These are phyloP conservation scores for Arctopsyche grandis DNA, from an alignment of 1,140 invertebrate genomes.

Conservation along the genomic window DNA sequence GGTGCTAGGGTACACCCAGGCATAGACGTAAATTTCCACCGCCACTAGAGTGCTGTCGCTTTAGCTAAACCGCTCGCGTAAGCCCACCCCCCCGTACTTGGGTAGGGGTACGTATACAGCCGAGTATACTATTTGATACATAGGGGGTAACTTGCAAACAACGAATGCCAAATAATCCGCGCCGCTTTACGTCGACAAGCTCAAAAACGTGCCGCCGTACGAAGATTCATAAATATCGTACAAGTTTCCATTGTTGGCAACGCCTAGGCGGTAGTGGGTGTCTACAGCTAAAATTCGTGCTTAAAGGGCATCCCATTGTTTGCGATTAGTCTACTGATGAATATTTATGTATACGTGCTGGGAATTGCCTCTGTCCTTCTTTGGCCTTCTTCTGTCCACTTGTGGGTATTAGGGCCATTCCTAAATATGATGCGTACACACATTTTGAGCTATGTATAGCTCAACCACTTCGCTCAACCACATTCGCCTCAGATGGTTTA, in stretches of 20 bases:
- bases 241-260: constrained; percentile 21
- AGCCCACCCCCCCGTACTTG: constrained; percentile 24
- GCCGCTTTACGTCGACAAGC: constrained; percentile 7
- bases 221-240: constrained; percentile 30
- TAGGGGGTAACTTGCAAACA: constrained; percentile 39
- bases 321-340: constrained; percentile 12
- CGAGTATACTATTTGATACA: constrained; percentile 32
- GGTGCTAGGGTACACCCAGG: constrained; percentile 38
- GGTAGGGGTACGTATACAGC: no score
- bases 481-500: no score
- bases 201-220: constrained; percentile 33
- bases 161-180: constrained; percentile 32
- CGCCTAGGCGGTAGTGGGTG: not conserved
- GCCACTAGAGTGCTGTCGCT: constrained; percentile 50
- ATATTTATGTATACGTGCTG: constrained; percentile 28
- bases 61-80: constrained; percentile 50
- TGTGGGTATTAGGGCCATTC: no score
- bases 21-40: constrained; percentile 51
- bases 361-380: not conserved
- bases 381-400: no score
- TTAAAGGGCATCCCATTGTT: constrained; percentile 34
- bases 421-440: no score
- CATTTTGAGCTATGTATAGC: no score
- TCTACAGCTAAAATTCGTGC: not conserved
- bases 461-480: no score